These are phyloP conservation scores for Cataglyphis albicans DNA, from an alignment of 2,888 invertebrate genomes.

Conservation along the genomic window DNA sequence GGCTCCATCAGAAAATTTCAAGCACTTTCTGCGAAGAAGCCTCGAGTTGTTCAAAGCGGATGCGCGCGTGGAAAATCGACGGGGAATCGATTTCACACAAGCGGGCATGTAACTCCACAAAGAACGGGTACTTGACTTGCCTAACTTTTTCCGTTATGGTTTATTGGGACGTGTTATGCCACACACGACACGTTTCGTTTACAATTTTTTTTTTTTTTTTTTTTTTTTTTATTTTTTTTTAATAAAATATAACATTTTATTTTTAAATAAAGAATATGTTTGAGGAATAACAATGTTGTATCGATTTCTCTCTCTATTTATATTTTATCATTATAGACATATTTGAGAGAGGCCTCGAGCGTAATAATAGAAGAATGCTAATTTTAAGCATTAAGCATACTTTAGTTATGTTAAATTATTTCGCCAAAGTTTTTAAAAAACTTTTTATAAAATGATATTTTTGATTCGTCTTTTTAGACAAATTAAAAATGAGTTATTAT, in stretches of 20 bases:
- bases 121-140: conserved; percentile 17
- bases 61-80: conserved; percentile 38
- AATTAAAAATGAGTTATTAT: neutral
- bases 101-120: neutral
- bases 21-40: conserved; percentile 52
- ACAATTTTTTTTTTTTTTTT: neutral
- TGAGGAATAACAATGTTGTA: too few species aligned
- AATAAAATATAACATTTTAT: neutral
- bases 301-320: neutral
- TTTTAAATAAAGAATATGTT: neutral
- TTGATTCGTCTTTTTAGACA: neutral
- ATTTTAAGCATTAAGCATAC: neutral
- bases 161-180: neutral
- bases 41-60: conserved; percentile 46
- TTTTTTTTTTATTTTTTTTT: neutral
- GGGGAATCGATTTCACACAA: conserved; percentile 49
- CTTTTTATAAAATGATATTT: too few species aligned
- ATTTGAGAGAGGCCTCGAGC: neutral
- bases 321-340: neutral
- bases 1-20: conserved; percentile 56
- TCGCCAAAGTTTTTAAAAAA: conserved; percentile 6
- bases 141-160: conserved; percentile 28
- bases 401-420: neutral
- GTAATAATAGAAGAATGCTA: neutral
- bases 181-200: neutral